These are phyloP conservation scores for Artibeus lituratus DNA, from an alignment of 2,797 vertebrate genomes.

Conservation along the genomic window DNA sequence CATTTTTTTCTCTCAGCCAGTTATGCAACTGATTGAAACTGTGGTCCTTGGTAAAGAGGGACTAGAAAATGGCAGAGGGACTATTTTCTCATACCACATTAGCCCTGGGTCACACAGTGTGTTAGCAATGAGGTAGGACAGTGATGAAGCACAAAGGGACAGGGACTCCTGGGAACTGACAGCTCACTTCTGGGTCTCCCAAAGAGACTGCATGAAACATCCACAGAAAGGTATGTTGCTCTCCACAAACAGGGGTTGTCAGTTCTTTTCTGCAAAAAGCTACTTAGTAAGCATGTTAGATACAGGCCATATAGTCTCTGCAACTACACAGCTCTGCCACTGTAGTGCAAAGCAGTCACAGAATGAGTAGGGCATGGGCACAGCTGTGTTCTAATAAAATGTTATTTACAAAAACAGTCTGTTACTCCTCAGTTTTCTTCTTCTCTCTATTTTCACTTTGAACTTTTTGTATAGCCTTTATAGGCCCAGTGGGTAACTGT, in stretches of 20 bases:
- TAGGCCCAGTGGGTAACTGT: neutral
- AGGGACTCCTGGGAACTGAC: neutral
- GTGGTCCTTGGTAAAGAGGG: neutral
- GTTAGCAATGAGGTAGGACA: neutral
- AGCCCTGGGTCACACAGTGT: neutral
- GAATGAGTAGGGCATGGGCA: neutral
- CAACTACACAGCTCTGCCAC: neutral
- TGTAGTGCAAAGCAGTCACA: neutral
- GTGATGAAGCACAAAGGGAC: neutral
- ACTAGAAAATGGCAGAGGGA: neutral
- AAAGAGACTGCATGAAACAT: neutral
- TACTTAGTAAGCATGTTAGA: neutral
- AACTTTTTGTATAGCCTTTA: neutral
- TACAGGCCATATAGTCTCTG: neutral
- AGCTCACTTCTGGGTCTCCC: neutral
- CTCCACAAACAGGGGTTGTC: neutral
- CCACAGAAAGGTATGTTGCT: neutral
- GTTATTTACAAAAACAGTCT: neutral
- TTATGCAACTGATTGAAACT: neutral
- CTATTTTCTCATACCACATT: neutral
- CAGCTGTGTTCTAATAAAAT: neutral
- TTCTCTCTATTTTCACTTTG: neutral
- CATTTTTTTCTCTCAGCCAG: neutral
- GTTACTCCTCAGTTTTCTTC: neutral
- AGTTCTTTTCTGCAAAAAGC: neutral